A percentile compares a stretch with the other conserved stretches of the same genome.
phyloP scores from a whole-genome alignment of 1,140 invertebrate species.

The Drepana arcuata region DNA sequence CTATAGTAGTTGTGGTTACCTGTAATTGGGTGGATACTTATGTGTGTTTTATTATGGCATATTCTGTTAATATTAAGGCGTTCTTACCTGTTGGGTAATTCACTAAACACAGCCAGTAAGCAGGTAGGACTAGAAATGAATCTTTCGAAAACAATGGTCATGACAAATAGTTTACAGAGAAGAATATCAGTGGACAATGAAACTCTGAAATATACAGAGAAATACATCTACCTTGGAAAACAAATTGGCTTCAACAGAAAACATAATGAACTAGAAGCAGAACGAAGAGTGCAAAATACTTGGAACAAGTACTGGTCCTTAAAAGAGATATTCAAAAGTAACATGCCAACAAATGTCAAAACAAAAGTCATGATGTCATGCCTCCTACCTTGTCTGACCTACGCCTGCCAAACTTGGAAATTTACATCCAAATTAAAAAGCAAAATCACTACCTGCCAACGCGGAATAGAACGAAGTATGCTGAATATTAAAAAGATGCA shows the following conservation, averaged over 20 bases:
- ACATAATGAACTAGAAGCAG: constrained; percentile 2
- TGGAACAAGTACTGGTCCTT: constrained; percentile 5
- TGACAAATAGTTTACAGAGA: constrained; percentile 4
- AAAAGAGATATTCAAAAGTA: constrained; percentile 4
- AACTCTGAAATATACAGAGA: constrained; percentile 5
- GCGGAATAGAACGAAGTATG: constrained; percentile 3
- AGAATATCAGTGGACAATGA: too few relatives aligned
- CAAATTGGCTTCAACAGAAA: constrained; percentile 5
- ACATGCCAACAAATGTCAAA: constrained; percentile 1
- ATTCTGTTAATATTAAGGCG: too few relatives aligned
- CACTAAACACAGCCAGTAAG: constrained; percentile 1
- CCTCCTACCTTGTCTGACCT: neutral
- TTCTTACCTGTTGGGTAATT: too few relatives aligned
- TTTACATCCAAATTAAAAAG: constrained; percentile 2
- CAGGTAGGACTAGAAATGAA: constrained; percentile 7
- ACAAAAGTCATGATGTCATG: neutral
- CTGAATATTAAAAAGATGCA: neutral
- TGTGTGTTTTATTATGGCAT: too few relatives aligned
- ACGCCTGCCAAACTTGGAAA: neutral
- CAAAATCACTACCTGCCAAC: neutral
- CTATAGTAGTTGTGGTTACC: too few relatives aligned
- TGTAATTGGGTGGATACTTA: too few relatives aligned
- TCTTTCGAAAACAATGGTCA: constrained; percentile 4
- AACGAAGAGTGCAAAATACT: neutral
- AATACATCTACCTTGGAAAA: constrained; percentile 8